These are phyloP conservation scores for Melanostigma gelatinosum DNA, from an alignment of 2,113 vertebrate genomes.

Conservation along the genomic window DNA sequence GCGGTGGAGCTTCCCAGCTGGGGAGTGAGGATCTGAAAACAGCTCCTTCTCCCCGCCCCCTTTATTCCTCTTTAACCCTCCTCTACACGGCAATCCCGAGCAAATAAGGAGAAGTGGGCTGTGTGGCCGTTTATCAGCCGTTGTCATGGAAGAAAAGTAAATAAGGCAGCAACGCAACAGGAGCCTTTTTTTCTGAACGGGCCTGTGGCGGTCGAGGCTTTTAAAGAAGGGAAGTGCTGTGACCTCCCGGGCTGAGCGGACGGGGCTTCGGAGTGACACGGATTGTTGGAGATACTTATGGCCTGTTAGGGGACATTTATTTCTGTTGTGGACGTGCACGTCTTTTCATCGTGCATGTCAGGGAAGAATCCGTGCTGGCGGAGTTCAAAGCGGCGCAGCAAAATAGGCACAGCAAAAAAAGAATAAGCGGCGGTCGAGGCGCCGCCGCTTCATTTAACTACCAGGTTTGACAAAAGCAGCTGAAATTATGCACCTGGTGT, in stretches of 20 bases:
- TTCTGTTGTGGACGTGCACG: constrained; percentile 38
- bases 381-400: constrained; percentile 55
- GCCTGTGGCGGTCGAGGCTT: constrained; percentile 32
- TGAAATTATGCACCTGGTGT: constrained; percentile 72
- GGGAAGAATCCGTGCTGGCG: constrained; percentile 24
- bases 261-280: constrained; percentile 59
- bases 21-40: constrained; percentile 21
- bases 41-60: neutral
- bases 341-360: constrained; percentile 54
- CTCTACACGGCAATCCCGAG: constrained; percentile 36
- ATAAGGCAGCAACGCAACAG: constrained; percentile 64
- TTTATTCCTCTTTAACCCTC: constrained; percentile 26
- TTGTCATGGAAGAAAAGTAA: constrained; percentile 75
- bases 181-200: constrained; percentile 53
- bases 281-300: constrained; percentile 65
- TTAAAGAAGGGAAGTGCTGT: constrained; percentile 58
- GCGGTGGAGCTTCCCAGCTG: constrained; percentile 42
- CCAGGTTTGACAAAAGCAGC: constrained; percentile 51
- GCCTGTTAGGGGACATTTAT: constrained; percentile 62
- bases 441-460: constrained; percentile 44
- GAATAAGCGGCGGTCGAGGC: constrained; percentile 32
- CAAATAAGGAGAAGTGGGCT: constrained; percentile 54
- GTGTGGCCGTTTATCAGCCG: constrained; percentile 60
- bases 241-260: constrained; percentile 51
- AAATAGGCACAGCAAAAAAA: constrained; percentile 26